Percentiles rank a stretch among this genome's conserved stretches.
Conservation (phyloP, 2,113 vertebrate genomes). For the Dipodomys merriami region DNA sequence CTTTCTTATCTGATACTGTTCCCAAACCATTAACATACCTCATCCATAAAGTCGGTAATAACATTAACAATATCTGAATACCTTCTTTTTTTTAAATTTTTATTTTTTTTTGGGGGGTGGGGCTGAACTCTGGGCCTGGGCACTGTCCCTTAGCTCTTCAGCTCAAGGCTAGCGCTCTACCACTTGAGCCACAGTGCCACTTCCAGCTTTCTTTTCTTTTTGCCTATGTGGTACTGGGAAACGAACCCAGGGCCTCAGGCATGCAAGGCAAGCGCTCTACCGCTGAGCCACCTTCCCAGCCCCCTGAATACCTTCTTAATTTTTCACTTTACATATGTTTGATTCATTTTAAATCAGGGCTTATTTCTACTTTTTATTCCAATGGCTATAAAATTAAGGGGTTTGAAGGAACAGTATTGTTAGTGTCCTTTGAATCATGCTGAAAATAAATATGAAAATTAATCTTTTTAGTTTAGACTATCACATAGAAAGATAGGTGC, state of each 20-base stretch:
- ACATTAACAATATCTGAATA: not conserved
- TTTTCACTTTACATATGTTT: slow-evolving; percentile 2
- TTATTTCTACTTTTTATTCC: slow-evolving; percentile 25
- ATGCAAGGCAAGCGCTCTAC: too few species aligned
- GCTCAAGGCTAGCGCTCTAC: too few species aligned
- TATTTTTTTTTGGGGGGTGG: too few species aligned
- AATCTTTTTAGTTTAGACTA: not conserved
- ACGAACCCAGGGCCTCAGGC: too few species aligned
- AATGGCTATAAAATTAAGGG: slow-evolving; percentile 43
- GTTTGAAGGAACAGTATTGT: not conserved
- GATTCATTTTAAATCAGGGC: slow-evolving; percentile 42
- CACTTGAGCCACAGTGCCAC: too few species aligned
- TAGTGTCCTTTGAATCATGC: slow-evolving; percentile 5
- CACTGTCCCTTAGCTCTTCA: too few species aligned
- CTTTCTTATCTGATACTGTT: not conserved
- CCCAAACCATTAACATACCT: not conserved
- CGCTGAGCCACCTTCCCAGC: too few species aligned
- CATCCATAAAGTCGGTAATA: not conserved
- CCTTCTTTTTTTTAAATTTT: too few species aligned
- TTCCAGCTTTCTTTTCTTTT: too few species aligned
- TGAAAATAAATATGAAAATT: slow-evolving; percentile 31
- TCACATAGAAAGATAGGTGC: not conserved
- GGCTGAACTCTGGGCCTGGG: too few species aligned
- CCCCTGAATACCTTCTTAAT: not conserved
- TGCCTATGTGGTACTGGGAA: too few species aligned